These are phyloP conservation scores for Deilephila porcellus DNA, from an alignment of 2,888 invertebrate species.

Conservation along the genomic window DNA sequence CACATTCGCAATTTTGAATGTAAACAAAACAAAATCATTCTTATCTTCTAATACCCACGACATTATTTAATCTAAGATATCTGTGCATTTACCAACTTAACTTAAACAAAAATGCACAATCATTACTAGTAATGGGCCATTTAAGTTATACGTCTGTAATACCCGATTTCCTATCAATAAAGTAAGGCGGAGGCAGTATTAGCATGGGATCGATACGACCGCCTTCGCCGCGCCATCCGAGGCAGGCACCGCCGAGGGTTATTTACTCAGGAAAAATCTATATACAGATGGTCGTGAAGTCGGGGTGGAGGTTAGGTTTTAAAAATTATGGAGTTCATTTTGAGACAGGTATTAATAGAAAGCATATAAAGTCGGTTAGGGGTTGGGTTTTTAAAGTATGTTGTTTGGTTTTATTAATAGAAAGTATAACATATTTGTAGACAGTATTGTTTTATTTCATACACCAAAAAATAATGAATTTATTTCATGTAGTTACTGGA, in stretches of 20 bases:
- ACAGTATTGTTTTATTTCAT: no score
- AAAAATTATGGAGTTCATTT: not conserved
- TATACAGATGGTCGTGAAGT: not conserved
- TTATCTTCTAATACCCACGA: no score
- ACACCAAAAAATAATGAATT: no score
- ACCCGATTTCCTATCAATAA: slow-evolving; percentile 67
- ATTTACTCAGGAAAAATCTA: slow-evolving; percentile 17
- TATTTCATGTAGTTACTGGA: no score
- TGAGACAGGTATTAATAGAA: not conserved
- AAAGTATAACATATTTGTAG: no score
- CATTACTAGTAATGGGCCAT: slow-evolving; percentile 31
- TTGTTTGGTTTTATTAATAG: no score
- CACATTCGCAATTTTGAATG: no score
- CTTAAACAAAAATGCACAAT: not conserved
- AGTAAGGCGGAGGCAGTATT: slow-evolving; percentile 62
- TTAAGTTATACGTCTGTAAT: slow-evolving; percentile 45
- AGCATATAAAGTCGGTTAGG: no score
- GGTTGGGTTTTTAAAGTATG: no score
- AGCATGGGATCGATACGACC: slow-evolving; percentile 71
- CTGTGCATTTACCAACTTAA: not conserved
- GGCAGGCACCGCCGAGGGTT: slow-evolving; percentile 50
- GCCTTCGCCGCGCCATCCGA: slow-evolving; percentile 63
- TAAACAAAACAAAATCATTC: no score
- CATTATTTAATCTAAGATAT: no score
- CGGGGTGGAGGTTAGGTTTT: not conserved